Evolutionary conservation across 2,797 vertebrate species (phyloP).

Genomic region (Platyrinchus mystaceus): DNA sequence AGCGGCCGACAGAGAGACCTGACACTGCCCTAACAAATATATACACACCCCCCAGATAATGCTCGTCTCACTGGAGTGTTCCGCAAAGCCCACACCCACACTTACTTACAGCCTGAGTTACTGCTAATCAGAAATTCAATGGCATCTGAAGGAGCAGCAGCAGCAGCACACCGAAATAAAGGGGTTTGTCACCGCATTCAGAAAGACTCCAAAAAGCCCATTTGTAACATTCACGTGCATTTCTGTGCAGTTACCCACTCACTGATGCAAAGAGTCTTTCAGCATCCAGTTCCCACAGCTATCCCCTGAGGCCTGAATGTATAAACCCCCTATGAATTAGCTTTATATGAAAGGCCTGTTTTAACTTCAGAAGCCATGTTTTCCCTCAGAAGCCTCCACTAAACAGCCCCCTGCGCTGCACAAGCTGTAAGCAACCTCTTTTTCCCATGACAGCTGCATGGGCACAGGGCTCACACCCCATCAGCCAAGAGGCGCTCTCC

Average conservation of each 20-base stretch:
- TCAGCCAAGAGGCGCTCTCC: not conserved
- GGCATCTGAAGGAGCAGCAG: not conserved
- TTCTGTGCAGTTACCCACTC: not conserved
- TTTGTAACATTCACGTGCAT: not conserved
- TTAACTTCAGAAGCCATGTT: not conserved
- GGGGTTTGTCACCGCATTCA: not conserved
- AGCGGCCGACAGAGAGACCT: accelerated
- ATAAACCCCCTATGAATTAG: not conserved
- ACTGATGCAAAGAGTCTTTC: not conserved
- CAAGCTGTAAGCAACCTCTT: not conserved
- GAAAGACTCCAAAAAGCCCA: not conserved
- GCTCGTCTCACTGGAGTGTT: not conserved
- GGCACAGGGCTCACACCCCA: not conserved
- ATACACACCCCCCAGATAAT: not conserved
- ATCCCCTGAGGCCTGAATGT: not conserved
- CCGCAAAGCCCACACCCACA: not conserved
- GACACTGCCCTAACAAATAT: not conserved
- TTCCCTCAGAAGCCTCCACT: not conserved
- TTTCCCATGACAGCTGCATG: accelerated
- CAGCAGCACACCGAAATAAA: not conserved
- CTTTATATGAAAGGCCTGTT: not conserved
- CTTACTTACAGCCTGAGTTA: not conserved
- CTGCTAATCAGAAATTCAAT: not conserved
- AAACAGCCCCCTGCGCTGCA: not conserved
- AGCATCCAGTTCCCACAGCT: not conserved